These are phyloP conservation scores for Netelia virgata DNA, from an alignment of 2,888 invertebrate genomes.

Conservation along the genomic window DNA sequence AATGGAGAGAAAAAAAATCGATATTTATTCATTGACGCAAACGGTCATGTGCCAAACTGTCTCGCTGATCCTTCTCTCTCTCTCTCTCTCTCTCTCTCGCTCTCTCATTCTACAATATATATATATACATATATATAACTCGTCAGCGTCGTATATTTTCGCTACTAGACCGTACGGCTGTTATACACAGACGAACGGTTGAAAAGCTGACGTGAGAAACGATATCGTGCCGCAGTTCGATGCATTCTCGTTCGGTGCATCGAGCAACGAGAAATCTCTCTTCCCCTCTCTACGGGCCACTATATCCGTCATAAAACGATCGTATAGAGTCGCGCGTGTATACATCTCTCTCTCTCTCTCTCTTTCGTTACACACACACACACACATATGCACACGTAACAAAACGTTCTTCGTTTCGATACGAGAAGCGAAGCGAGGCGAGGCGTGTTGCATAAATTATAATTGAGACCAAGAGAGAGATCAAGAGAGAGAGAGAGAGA, in stretches of 20 bases:
- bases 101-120: background rate
- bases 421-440: background rate
- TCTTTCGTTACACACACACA: constrained; percentile 13
- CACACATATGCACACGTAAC: background rate
- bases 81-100: constrained; percentile 7
- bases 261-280: constrained; percentile 23
- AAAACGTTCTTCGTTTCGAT: constrained; percentile 3
- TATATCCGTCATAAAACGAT: background rate
- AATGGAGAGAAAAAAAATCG: constrained; percentile 27
- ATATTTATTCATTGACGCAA: constrained; percentile 51
- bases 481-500: background rate
- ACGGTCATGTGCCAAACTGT: constrained; percentile 51
- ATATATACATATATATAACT: background rate
- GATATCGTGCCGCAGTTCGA: constrained; percentile 6
- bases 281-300: background rate
- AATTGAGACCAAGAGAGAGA: background rate
- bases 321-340: too few relatives aligned
- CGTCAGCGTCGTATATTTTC: constrained; percentile 8
- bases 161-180: constrained; percentile 30
- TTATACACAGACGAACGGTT: constrained; percentile 16
- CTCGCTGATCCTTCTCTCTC: constrained; percentile 14
- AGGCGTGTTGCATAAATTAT: constrained; percentile 31
- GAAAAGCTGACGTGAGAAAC: constrained; percentile 29
- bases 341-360: background rate
- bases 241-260: constrained; percentile 22